Conservation (phyloP, 2,888 invertebrate genomes). For the Eustalomyia histrio region DNA sequence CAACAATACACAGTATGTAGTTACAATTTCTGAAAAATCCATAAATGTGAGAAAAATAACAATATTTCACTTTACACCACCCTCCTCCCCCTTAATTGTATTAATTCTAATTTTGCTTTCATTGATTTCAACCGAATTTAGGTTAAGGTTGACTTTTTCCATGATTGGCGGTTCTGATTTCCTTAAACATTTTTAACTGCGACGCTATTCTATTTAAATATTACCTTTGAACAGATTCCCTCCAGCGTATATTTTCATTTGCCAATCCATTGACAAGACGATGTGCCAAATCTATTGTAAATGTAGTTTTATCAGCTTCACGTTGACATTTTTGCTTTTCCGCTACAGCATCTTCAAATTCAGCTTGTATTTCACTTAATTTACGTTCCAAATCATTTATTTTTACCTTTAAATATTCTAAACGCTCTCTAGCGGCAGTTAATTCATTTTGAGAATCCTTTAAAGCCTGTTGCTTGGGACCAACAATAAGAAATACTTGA, state of each 20-base stretch:
- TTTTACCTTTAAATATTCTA: conserved; percentile 87
- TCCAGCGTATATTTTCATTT: conserved; percentile 87
- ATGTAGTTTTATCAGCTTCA: conserved; percentile 94
- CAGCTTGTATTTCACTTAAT: conserved; percentile 87
- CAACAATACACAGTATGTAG: too few relatives aligned
- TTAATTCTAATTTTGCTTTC: too few relatives aligned
- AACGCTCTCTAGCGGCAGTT: conserved; percentile 88
- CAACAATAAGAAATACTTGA: conserved; percentile 94
- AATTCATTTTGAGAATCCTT: conserved; percentile 92
- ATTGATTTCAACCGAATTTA: too few relatives aligned
- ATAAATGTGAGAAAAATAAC: too few relatives aligned
- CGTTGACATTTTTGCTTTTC: conserved; percentile 94
- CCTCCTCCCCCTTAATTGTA: too few relatives aligned
- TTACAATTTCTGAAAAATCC: too few relatives aligned
- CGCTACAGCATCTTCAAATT: conserved; percentile 92
- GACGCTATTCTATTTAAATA: neutral
- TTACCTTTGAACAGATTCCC: conserved; percentile 77
- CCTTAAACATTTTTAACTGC: too few relatives aligned
- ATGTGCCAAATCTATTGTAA: conserved; percentile 94
- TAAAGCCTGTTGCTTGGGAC: conserved; percentile 93
- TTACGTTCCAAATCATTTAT: conserved; percentile 86
- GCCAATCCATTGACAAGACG: conserved; percentile 94
- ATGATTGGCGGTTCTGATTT: too few relatives aligned
- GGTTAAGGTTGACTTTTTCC: too few relatives aligned
- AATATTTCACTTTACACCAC: too few relatives aligned